Base-by-base conservation (phyloP, 2,888 invertebrate genomes). In the Lydus trimaculatus region DNA sequence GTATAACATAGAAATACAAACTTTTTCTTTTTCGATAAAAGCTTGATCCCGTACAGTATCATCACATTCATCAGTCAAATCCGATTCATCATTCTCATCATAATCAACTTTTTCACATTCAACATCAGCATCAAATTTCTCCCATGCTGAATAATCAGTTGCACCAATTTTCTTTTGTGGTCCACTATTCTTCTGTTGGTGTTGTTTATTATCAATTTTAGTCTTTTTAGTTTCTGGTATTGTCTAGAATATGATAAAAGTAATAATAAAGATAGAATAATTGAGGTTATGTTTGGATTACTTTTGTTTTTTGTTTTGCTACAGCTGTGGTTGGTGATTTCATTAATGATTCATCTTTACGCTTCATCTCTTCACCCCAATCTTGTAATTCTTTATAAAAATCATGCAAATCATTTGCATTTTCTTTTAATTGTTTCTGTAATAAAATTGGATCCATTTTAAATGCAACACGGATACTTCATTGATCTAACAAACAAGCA, bases 61-160 rank as follows among this genome's bases (percentile, higher is more conserved):
- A 83, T 87, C 89, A 20, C 81, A 82, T 67, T 88, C 88, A 75
- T 90, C 88, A 61, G 87, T 88, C 28, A 84, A 79, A 33, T 85
- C 84, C 13, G 80, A 78, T 33, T 81, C 86, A 66, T 89, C 87
- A 33, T 71, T 65, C 62, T 88, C 85, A 76, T 86, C 87, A 81
- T 87, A 87, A 74, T 91, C 91, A 77, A 91, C 74, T 73, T 89
- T 88, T 71, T 90, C 87, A 79, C 91, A 91, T 74, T 91, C 91
- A 82, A 89, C 89, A 23, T 91, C 91, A 5, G 88, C 92, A 88
- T 94, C 92, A 88, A 91, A 94, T 78, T 91, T 91, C 39, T 94
- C 93, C 94, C 94, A 94, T 61, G 91, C 87, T 36, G 86, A 76
- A 84, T 94, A 94, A 84, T 94, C 92, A 64, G 86, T 80, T 17